phyloP scores from a whole-genome alignment of 2,888 invertebrate genomes.

The Chironomus tentans region DNA sequence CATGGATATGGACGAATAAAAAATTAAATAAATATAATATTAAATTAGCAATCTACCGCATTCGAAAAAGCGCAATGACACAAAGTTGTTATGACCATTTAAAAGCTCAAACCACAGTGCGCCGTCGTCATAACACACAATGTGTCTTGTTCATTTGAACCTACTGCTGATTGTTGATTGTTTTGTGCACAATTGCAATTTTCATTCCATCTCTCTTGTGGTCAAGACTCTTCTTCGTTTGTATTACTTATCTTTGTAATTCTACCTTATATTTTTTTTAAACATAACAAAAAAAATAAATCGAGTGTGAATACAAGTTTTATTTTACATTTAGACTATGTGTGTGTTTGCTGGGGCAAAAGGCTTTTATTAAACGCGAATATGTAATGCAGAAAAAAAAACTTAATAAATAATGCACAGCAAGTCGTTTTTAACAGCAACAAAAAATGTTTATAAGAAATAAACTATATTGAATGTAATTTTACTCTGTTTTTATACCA shows the following conservation, averaged over 20 bases:
- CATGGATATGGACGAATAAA: background rate
- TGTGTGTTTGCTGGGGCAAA: background rate
- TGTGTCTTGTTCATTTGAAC: conserved; percentile 10
- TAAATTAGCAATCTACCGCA: conserved; percentile 27
- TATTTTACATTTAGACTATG: background rate
- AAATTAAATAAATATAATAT: background rate
- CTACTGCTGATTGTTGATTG: background rate
- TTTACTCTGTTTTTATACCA: conserved; percentile 10
- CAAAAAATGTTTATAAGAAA: background rate
- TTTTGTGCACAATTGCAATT: background rate
- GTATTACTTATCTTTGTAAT: too few relatives aligned
- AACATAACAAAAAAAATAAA: too few relatives aligned
- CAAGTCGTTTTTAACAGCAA: conserved; percentile 1
- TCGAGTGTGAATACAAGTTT: too few relatives aligned
- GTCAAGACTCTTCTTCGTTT: background rate
- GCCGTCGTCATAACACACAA: conserved; percentile 6
- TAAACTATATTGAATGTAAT: conserved; percentile 23
- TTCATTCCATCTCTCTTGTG: background rate
- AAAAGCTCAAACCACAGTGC: conserved; percentile 10
- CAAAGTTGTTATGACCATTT: conserved; percentile 25
- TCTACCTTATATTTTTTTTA: too few relatives aligned
- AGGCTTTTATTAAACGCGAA: too few relatives aligned
- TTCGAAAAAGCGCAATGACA: background rate
- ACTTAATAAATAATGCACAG: conserved; percentile 20
- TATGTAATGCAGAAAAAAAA: too few relatives aligned